A percentile compares a stretch with the other conserved stretches of the same genome.
Evolutionary conservation across 2,888 invertebrate species (phyloP).

Genomic region (Osedax fenrisi): DNA sequence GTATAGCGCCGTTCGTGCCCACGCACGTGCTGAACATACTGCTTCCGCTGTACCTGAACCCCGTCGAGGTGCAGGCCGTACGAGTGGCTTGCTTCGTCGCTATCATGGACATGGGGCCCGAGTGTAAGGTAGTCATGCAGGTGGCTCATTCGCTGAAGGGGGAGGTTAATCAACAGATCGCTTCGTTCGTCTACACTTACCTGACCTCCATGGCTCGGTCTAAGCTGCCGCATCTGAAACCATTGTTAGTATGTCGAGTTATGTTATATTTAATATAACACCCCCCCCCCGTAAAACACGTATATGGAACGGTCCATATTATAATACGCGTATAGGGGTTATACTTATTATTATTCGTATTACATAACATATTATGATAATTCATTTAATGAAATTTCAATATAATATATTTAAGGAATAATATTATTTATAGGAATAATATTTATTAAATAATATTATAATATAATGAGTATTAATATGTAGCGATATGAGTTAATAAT

Average conservation of each 20-base stretch:
- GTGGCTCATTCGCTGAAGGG: constrained; percentile 4
- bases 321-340: no score
- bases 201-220: neutral
- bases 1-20: constrained; percentile 5
- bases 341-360: no score
- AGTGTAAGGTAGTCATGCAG: neutral
- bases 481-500: no score
- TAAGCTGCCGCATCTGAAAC: neutral
- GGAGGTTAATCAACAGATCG: neutral
- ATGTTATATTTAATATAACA: no score
- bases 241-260: neutral
- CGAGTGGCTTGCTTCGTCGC: constrained; percentile 6
- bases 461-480: no score
- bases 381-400: no score
- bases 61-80: constrained; percentile 1
- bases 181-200: constrained; percentile 18
- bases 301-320: no score
- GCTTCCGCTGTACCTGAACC: constrained; percentile 7
- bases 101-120: constrained; percentile 13
- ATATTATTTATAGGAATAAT: no score
- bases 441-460: no score
- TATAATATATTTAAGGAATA: no score
- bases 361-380: no score
- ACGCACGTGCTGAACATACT: neutral
- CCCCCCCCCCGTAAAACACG: no score